phyloP scores from a whole-genome alignment of 2,888 invertebrate species.

The Calliphora vomitoria region DNA sequence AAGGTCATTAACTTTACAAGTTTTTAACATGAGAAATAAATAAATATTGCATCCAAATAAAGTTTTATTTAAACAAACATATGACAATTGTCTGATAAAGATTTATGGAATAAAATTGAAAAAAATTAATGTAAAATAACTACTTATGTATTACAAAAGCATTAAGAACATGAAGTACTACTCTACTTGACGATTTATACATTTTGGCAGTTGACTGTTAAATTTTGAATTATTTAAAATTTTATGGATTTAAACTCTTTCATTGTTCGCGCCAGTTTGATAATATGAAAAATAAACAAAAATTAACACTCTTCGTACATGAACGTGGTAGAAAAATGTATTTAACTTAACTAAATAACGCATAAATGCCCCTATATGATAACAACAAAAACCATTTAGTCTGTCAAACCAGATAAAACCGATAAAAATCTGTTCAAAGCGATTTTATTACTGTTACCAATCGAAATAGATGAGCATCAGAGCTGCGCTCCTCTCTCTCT shows the following conservation, averaged over 20 bases:
- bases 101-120: constrained; percentile 7
- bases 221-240: constrained; percentile 48
- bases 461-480: constrained; percentile 35
- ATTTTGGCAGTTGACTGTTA: background rate
- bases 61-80: constrained; percentile 1
- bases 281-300: constrained; percentile 47
- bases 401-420: constrained; percentile 82
- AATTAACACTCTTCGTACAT: constrained; percentile 31
- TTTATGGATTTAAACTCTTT: constrained; percentile 52
- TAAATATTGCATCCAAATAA: background rate
- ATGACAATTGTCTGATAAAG: constrained; percentile 28
- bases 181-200: background rate
- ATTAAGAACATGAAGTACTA: background rate
- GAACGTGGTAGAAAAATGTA: constrained; percentile 10
- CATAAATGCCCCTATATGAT: background rate
- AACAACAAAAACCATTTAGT: constrained; percentile 48
- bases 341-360: constrained; percentile 19
- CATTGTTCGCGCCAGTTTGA: constrained; percentile 31
- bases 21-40: background rate
- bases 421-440: constrained; percentile 82
- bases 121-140: background rate
- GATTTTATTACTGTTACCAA: constrained; percentile 75
- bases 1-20: constrained; percentile 3
- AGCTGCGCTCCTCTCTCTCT: constrained; percentile 14
- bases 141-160: background rate